Conservation (phyloP, 2,888 invertebrate species). For the Hipparchia sbordonii region DNA sequence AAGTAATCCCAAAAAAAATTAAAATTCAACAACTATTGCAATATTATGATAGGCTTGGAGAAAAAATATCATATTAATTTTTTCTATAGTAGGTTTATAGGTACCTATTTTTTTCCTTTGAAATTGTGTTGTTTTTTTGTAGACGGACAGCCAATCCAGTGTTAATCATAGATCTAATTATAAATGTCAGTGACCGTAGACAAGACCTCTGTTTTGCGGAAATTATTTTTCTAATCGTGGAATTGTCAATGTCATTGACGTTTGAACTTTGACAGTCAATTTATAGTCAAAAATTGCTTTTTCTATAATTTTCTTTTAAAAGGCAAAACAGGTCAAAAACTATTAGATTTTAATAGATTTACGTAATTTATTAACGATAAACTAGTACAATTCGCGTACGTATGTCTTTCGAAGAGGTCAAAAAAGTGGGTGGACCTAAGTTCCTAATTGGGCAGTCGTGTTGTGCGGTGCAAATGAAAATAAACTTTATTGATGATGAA, state of each 20-base stretch:
- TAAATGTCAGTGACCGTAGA: no score
- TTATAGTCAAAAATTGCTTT: constrained; percentile 66
- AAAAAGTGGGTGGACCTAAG: constrained; percentile 72
- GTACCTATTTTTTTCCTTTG: no score
- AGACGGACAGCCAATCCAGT: no score
- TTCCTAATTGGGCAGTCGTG: constrained; percentile 53
- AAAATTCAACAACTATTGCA: no score
- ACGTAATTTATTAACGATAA: constrained; percentile 10
- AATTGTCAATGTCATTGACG: constrained; percentile 50
- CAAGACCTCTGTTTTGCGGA: neutral
- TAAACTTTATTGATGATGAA: constrained; percentile 73
- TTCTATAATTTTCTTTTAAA: constrained; percentile 43
- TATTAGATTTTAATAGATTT: constrained; percentile 27
- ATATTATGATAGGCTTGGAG: no score
- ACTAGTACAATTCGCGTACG: constrained; percentile 22
- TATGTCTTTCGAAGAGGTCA: constrained; percentile 20
- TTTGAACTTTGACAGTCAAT: constrained; percentile 52
- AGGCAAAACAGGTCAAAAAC: constrained; percentile 36
- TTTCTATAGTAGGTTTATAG: no score
- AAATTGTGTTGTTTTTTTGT: no score
- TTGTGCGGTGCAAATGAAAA: constrained; percentile 72
- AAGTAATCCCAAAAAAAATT: no score
- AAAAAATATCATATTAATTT: no score
- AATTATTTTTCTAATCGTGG: constrained; percentile 52
- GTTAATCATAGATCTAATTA: no score